These are phyloP conservation scores for Regulus satrapa DNA, from an alignment of 2,113 vertebrate genomes.

Conservation along the genomic window DNA sequence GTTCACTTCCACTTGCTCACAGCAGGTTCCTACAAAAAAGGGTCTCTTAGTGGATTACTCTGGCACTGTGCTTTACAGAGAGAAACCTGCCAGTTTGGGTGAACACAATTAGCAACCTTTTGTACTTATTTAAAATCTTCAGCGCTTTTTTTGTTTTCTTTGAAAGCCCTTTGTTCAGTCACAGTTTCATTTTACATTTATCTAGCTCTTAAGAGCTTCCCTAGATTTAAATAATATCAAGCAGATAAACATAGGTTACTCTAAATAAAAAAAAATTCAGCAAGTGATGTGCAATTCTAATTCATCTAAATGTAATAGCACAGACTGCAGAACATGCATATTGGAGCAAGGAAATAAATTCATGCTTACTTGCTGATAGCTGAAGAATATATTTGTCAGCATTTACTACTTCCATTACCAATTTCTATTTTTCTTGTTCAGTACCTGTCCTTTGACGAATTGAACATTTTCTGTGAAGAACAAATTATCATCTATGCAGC, in stretches of 20 bases:
- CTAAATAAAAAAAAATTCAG: neutral
- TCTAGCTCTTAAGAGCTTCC: neutral
- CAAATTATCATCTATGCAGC: neutral
- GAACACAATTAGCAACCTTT: neutral
- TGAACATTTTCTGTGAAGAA: neutral
- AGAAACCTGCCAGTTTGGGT: neutral
- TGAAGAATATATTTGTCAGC: neutral
- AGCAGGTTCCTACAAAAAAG: neutral
- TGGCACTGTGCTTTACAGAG: neutral
- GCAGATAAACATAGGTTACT: neutral
- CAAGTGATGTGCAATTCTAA: neutral
- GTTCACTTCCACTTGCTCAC: neutral
- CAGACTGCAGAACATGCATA: neutral
- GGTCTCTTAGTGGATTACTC: neutral
- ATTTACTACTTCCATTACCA: neutral
- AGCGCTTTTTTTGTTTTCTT: neutral
- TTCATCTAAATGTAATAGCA: neutral
- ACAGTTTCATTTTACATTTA: neutral
- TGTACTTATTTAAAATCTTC: neutral
- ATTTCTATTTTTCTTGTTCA: neutral
- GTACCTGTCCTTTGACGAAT: neutral
- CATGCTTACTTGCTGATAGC: neutral
- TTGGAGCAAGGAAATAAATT: neutral
- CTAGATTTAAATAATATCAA: neutral
- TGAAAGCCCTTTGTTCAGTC: neutral